A percentile compares a stretch with the other conserved stretches of the same genome.
These are phyloP conservation scores for Pongo pygmaeus DNA, from an alignment of 2,113 vertebrate species.

Conservation along the genomic window DNA sequence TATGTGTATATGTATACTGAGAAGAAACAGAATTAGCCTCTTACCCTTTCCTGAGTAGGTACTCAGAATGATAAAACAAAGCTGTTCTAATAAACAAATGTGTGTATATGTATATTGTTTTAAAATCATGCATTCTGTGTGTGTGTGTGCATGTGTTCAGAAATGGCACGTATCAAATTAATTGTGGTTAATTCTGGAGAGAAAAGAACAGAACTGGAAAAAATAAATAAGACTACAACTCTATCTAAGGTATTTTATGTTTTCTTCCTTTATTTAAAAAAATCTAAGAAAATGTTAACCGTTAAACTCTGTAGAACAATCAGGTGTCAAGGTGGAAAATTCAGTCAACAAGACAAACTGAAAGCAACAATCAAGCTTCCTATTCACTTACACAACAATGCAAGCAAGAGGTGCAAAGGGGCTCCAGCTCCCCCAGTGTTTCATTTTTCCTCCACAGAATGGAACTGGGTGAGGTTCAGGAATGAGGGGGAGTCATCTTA, in stretches of 20 bases:
- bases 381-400: not conserved
- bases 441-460: not conserved
- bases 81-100: not conserved
- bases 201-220: not conserved
- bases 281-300: not conserved
- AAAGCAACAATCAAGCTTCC: not conserved
- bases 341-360: not conserved
- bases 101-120: not conserved
- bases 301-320: not conserved
- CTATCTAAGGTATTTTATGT: not conserved
- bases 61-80: no score
- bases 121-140: not conserved
- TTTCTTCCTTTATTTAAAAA: not conserved
- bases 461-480: not conserved
- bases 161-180: not conserved
- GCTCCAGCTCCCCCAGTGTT: not conserved
- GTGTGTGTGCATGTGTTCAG: not conserved
- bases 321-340: not conserved
- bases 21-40: no score
- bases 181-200: not conserved
- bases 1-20: no score
- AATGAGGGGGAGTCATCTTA: not conserved
- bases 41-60: no score
- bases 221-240: not conserved
- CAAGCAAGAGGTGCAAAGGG: not conserved